A percentile compares a stretch with the other conserved stretches of the same genome.
phyloP scores from a whole-genome alignment of 2,797 vertebrate species.

The Chelon auratus region DNA sequence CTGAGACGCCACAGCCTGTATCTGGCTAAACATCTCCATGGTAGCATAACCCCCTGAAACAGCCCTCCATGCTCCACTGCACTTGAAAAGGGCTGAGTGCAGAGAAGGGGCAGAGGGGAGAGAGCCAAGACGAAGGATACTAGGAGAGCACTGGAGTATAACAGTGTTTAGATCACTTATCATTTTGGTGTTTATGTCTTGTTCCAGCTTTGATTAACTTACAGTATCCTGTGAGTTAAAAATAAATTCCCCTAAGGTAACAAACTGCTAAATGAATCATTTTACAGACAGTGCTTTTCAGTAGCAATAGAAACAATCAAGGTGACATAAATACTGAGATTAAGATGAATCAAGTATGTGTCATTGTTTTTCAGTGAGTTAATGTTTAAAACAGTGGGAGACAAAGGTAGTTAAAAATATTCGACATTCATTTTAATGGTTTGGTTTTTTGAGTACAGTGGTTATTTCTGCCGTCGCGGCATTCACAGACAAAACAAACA shows the following conservation, averaged over 20 bases:
- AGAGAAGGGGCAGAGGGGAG: conserved; percentile 47
- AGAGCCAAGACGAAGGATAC: conserved; percentile 49
- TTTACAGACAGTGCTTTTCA: conserved; percentile 5
- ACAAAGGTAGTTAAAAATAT: conserved; percentile 62
- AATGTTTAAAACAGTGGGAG: conserved; percentile 16
- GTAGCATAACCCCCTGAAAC: conserved; percentile 75
- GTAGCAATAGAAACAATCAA: not conserved
- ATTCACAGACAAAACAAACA: conserved; percentile 82
- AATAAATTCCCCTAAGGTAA: not conserved
- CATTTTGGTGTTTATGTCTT: conserved; percentile 53
- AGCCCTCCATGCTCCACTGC: conserved; percentile 74
- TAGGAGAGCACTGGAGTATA: conserved; percentile 37
- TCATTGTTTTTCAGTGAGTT: not conserved
- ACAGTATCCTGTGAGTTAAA: not conserved
- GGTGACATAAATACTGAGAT: conserved; percentile 21
- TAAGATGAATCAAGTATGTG: not conserved
- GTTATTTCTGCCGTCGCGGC: conserved; percentile 83
- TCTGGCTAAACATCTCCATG: conserved; percentile 78
- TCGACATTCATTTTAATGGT: conserved; percentile 88
- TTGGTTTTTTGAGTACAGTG: conserved; percentile 88
- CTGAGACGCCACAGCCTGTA: conserved; percentile 71
- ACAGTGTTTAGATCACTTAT: conserved; percentile 63
- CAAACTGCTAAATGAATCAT: conserved; percentile 13
- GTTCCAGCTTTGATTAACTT: conserved; percentile 25
- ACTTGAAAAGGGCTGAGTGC: conserved; percentile 72